Evolutionary conservation across 2,888 invertebrate species (phyloP).

Genomic region (Acleris cristana): DNA sequence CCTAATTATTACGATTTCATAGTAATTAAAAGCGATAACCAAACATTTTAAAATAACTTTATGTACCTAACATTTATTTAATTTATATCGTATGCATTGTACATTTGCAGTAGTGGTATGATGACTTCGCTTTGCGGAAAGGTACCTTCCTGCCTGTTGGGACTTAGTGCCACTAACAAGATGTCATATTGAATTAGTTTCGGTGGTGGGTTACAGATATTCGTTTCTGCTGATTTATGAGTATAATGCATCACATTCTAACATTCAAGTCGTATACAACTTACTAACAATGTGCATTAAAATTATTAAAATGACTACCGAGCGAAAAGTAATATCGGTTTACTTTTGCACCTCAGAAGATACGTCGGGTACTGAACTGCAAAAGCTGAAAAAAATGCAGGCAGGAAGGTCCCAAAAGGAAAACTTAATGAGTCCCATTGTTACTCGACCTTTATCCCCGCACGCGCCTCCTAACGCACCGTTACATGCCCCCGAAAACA

Average conservation of each 20-base stretch:
- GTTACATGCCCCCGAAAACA: slow-evolving; percentile 45
- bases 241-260: slow-evolving; percentile 68
- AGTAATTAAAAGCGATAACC: slow-evolving; percentile 7
- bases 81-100: slow-evolving; percentile 39
- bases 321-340: slow-evolving; percentile 70
- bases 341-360: slow-evolving; percentile 84
- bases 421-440: slow-evolving; percentile 72
- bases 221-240: slow-evolving; percentile 53
- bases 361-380: slow-evolving; percentile 81
- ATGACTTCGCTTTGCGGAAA: slow-evolving; percentile 83
- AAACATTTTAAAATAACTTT: slow-evolving; percentile 7
- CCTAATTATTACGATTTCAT: slow-evolving; percentile 14
- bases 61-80: slow-evolving; percentile 26
- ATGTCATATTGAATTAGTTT: slow-evolving; percentile 58
- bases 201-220: slow-evolving; percentile 72
- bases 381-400: slow-evolving; percentile 82
- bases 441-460: slow-evolving; percentile 71
- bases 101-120: slow-evolving; percentile 66
- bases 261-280: slow-evolving; percentile 53
- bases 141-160: slow-evolving; percentile 85
- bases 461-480: slow-evolving; percentile 63
- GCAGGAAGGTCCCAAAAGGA: slow-evolving; percentile 87
- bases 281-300: slow-evolving; percentile 58
- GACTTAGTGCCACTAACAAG: slow-evolving; percentile 77
- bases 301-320: slow-evolving; percentile 26